A percentile compares a stretch with the other conserved stretches of the same genome.
Conservation (phyloP, 1,140 invertebrate genomes). For the Stegodyphus mimosarum region DNA sequence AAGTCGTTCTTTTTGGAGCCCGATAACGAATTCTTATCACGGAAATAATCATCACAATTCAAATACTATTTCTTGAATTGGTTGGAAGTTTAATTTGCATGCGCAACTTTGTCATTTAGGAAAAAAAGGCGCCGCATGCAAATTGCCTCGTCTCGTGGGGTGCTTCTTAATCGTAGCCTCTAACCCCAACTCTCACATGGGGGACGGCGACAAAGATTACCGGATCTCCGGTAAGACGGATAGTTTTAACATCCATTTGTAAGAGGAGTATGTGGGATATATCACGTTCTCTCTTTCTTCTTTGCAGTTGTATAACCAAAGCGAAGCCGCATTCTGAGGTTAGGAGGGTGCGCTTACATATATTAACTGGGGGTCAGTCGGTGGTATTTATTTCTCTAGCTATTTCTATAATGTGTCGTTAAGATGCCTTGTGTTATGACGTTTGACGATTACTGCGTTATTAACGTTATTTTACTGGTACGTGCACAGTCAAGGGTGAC, state of each 20-base stretch:
- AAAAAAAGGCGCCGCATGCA: conserved; percentile 4
- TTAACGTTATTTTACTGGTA: conserved; percentile 18
- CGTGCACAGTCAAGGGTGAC: conserved; percentile 38
- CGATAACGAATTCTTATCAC: conserved; percentile 33
- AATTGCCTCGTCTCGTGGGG: conserved; percentile 28
- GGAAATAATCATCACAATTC: conserved; percentile 5
- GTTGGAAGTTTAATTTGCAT: conserved; percentile 24
- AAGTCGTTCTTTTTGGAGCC: not conserved
- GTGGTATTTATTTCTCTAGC: conserved; percentile 35
- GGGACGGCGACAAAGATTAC: conserved; percentile 50
- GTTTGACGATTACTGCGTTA: conserved; percentile 43
- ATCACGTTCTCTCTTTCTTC: conserved; percentile 13
- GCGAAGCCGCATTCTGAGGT: conserved; percentile 32
- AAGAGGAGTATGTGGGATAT: conserved; percentile 38
- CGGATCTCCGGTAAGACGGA: conserved; percentile 38
- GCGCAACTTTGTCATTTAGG: conserved; percentile 41
- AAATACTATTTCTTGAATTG: not conserved
- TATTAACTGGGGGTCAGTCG: conserved; percentile 26
- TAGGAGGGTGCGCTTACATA: conserved; percentile 22
- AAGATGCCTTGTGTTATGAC: conserved; percentile 35
- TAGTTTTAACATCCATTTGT: conserved; percentile 48
- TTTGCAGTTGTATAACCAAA: conserved; percentile 50
- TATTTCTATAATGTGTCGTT: conserved; percentile 51
- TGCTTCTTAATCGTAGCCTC: conserved; percentile 21
- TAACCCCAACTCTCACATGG: conserved; percentile 25